These are phyloP conservation scores for Papilio aristodemus DNA, from an alignment of 1,140 invertebrate genomes.

Conservation along the genomic window DNA sequence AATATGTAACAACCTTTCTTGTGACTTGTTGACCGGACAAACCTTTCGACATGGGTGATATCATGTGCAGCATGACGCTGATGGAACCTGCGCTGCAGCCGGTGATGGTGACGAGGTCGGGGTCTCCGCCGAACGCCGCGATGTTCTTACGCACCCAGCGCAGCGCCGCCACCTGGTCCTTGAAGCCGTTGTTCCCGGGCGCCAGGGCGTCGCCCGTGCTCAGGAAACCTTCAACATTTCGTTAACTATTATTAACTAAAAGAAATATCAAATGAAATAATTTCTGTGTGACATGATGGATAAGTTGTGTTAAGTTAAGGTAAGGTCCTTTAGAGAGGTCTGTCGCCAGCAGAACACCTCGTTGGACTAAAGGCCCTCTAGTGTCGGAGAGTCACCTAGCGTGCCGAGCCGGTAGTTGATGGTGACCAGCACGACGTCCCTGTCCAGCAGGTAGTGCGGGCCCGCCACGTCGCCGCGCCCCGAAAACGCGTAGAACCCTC, in stretches of 20 bases:
- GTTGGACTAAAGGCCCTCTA: too few species aligned
- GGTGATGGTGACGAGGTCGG: constrained; percentile 83
- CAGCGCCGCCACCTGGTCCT: constrained; percentile 87
- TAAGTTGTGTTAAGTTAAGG: too few species aligned
- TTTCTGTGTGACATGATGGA: too few species aligned
- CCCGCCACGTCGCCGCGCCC: constrained; percentile 81
- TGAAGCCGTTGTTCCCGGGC: constrained; percentile 86
- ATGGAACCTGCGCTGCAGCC: constrained; percentile 86
- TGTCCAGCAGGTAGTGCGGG: constrained; percentile 83
- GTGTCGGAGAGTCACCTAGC: constrained; percentile 75
- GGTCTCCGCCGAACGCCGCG: constrained; percentile 87
- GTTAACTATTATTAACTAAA: too few species aligned
- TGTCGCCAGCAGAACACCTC: too few species aligned
- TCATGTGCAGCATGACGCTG: constrained; percentile 84
- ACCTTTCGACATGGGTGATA: constrained; percentile 86
- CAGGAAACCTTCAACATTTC: constrained; percentile 80
- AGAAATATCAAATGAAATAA: too few species aligned
- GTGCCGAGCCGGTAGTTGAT: constrained; percentile 86
- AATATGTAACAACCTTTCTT: too few species aligned
- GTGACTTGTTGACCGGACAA: too few species aligned
- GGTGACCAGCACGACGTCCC: constrained; percentile 85
- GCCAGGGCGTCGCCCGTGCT: constrained; percentile 27
- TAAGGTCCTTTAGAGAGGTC: too few species aligned
- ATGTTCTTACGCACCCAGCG: constrained; percentile 90
- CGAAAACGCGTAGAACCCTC: constrained; percentile 65